Evolutionary conservation across 2,113 vertebrate species (phyloP), one percentile per base, ranked within the genome.

Genomic region (Lophura nycthemera): DNA sequence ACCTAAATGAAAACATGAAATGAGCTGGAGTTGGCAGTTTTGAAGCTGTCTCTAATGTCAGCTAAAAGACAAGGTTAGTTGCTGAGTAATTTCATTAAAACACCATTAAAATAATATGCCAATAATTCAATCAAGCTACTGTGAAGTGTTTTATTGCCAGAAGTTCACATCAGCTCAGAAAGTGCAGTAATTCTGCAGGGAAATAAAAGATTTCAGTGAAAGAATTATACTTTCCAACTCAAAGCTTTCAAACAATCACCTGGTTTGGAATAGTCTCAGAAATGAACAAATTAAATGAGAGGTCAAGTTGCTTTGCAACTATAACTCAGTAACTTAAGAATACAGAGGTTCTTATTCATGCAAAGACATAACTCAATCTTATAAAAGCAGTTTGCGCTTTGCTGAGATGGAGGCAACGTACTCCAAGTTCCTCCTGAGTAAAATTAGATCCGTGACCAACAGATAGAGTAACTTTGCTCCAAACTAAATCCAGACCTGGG

Each of bases 71-170:
- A 95, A 94, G 61, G 79, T 94, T 93, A 92, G 90, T 84, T 90
- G 74, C 88, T n/a, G 59, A 88, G 70, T 74, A 90, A 94, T 96
- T 96, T 88, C 69, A 90, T 93, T 94, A 94, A 89, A 90, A 92
- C 45, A 61, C 76, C 43, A 93, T 90, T 96, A 92, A 96, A 92
- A 93, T 94, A 94, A 93, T 86, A 86, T 34, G 52, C 45, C 54
- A 72, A 84, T 96, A 94, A 94, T 90, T 95, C 86, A 88, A 72
- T 59, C 73, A 89, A 81, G 32, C 43, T 66, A 84, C n/a, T 34
- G 17, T 57, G 11, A 78, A 60, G 15, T 57, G 73, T 47, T 92
- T 92, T 83, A 78, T 65, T 92, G 86, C 90, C 92, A 93, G 59
- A 84, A 95, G 61, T 75, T 95, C 88, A 24, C 78, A 34, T 74